These are phyloP conservation scores for Hydrocynus forskahlii DNA, from an alignment of 2,797 vertebrate species.

Conservation along the genomic window DNA sequence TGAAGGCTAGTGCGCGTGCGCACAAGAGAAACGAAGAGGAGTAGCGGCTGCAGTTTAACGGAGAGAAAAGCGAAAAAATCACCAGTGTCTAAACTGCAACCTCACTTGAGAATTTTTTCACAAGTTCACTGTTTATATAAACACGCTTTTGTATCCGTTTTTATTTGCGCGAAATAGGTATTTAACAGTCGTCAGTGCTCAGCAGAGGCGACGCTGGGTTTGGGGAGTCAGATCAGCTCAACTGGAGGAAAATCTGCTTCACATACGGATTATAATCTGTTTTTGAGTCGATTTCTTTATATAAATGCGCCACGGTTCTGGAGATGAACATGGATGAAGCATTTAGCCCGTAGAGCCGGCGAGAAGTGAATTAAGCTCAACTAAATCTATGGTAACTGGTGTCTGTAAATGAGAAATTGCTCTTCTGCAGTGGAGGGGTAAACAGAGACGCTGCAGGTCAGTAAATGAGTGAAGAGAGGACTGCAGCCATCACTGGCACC, in stretches of 20 bases:
- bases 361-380: background rate
- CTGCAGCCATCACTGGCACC: background rate
- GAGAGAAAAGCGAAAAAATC: background rate
- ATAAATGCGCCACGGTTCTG: background rate
- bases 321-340: background rate
- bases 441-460: too few relatives aligned
- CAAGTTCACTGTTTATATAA: background rate
- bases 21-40: background rate
- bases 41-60: background rate
- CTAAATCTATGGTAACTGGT: background rate
- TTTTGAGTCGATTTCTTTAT: background rate
- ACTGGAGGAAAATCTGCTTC: background rate
- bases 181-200: background rate
- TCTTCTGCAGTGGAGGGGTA: background rate
- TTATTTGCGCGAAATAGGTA: background rate
- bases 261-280: background rate
- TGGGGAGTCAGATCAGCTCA: background rate
- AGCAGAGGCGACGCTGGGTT: background rate
- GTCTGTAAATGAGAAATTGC: background rate
- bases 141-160: background rate
- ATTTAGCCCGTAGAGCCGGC: background rate
- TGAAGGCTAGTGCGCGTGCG: background rate
- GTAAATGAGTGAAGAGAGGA: constrained; percentile 2
- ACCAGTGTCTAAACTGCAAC: background rate
- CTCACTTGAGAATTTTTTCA: background rate